Evolutionary conservation across 2,888 invertebrate genomes (phyloP), one percentile per base, ranked within the genome.

Genomic region (Diarsia dahlii): DNA sequence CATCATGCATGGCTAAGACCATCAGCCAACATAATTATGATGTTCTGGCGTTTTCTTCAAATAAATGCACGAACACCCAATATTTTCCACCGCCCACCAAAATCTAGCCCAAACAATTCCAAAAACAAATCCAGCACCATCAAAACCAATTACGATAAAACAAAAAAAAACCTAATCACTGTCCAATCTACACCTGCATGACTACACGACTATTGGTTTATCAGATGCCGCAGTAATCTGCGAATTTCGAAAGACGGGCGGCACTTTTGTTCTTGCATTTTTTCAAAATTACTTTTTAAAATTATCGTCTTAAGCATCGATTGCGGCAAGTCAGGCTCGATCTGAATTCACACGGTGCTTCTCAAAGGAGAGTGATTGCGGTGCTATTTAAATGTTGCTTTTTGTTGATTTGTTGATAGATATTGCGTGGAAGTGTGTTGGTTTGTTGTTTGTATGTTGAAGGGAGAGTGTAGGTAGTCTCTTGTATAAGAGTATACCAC

Each of bases 171-270:
- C 84, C 85, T 88, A 87, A 87, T 80, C 84, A 87, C 76, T 48
- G 86, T 76, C 94, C 95, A 94, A 90, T 94, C 78, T 89, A 71
- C 86, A 76, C 70, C 78, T 76, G 72, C 84, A 80, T 75, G 86
- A 94, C 92, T 94, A 92, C 87, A 94, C 90, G 92, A 93, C 91
- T 94, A 95, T 95, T 94, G 95, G 95, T 94, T 96, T 95, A 96
- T 95, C 95, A 95, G 92, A 96, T 95, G 95, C 95, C 93, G 85
- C 89, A 88, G 92, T 94, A 95, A 96, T 95, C 96, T 95, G 95
- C 93, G 92, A 96, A 95, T 95, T 95, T 95, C 91, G 79, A 90
- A 92, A 93, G 92, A 91, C 92, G 88, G 93, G 92, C 95, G 95
- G 95, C 90, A 78, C 90, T 94, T 96, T 96, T 96, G 96, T 96